Evolutionary conservation across 2,113 vertebrate species (phyloP).

Genomic region (Helogale parvula): DNA sequence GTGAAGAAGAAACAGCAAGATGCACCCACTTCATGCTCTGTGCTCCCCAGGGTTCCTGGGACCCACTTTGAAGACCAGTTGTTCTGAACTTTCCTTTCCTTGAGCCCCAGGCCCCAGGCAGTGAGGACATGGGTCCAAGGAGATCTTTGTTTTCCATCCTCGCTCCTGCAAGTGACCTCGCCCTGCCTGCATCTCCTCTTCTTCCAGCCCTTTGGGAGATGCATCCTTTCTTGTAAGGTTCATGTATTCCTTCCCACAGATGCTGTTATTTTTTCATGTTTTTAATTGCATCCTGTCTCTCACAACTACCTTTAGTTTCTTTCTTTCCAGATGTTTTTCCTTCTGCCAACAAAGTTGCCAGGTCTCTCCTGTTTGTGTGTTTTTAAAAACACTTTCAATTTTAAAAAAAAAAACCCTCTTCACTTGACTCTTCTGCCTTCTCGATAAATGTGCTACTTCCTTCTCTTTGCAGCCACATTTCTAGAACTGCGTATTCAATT

Average conservation of each 20-base stretch:
- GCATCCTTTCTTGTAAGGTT: background rate
- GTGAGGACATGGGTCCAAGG: background rate
- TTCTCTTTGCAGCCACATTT: background rate
- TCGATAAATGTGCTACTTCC: background rate
- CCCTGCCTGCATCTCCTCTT: too few relatives aligned
- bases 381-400: background rate
- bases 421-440: background rate
- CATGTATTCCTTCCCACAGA: background rate
- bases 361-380: background rate
- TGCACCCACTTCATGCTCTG: background rate
- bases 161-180: background rate
- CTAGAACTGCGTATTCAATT: background rate
- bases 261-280: background rate
- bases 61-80: background rate
- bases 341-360: background rate
- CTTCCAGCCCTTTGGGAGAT: background rate
- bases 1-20: background rate
- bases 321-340: slow-evolving; percentile 40
- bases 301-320: background rate
- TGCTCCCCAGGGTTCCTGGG: background rate
- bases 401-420: background rate
- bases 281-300: background rate
- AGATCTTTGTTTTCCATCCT: background rate
- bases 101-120: background rate
- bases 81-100: background rate